These are phyloP conservation scores for Sus cebifrons DNA, from an alignment of 2,797 vertebrate species.

Conservation along the genomic window DNA sequence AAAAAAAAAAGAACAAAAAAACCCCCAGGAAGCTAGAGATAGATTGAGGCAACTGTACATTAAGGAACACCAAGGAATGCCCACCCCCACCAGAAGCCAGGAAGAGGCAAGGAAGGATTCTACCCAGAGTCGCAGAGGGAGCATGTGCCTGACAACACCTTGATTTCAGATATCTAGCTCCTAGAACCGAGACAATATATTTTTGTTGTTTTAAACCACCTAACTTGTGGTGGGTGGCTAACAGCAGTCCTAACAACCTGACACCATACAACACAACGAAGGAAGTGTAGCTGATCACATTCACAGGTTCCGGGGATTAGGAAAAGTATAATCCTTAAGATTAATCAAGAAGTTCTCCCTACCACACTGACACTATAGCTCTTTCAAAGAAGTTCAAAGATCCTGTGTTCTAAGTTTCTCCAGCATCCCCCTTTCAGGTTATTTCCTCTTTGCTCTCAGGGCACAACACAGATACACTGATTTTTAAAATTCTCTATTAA, in stretches of 20 bases:
- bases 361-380: background rate
- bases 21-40: background rate
- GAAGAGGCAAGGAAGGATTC: background rate
- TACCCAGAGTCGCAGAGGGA: background rate
- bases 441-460: background rate
- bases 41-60: background rate
- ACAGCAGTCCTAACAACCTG: background rate
- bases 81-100: background rate
- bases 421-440: background rate
- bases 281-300: background rate
- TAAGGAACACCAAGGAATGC: background rate
- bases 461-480: background rate
- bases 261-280: background rate
- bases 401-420: too few species aligned
- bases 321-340: background rate
- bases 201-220: background rate
- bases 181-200: background rate
- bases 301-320: background rate
- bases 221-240: background rate
- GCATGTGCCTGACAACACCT: background rate
- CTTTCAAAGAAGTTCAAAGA: background rate
- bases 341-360: background rate
- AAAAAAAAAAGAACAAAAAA: too few species aligned
- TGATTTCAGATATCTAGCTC: background rate
- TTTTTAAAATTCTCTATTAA: background rate